Conservation (phyloP, 1,140 invertebrate genomes). For the Hylaeus anthracinus region DNA sequence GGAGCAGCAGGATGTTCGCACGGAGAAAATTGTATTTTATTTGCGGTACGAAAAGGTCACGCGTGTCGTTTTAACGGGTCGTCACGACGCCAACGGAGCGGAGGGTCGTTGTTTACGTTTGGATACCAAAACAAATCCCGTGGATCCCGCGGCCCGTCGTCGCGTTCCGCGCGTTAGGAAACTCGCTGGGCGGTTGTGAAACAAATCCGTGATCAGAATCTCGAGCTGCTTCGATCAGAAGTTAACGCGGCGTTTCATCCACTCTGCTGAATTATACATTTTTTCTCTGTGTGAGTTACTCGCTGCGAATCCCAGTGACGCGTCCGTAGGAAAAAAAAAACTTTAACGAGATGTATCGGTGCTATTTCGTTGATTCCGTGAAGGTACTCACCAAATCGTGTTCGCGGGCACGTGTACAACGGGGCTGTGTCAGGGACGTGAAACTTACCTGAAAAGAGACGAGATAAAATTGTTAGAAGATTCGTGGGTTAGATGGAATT, state of each 20-base stretch:
- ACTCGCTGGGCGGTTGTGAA: conserved; percentile 34
- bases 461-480: not conserved
- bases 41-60: not conserved
- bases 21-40: not conserved
- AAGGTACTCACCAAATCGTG: conserved; percentile 51
- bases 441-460: conserved; percentile 55
- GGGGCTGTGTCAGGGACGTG: not conserved
- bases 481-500: not conserved
- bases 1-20: not conserved
- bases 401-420: not conserved
- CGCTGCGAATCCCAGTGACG: conserved; percentile 3
- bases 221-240: conserved; percentile 14
- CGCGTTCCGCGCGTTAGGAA: conserved; percentile 36
- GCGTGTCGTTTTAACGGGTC: not conserved
- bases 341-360: conserved; percentile 48
- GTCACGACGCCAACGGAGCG: not conserved
- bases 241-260: conserved; percentile 28
- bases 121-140: conserved; percentile 21
- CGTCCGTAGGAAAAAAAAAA: conserved; percentile 2
- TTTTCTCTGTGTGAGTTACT: conserved; percentile 12
- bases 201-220: conserved; percentile 40
- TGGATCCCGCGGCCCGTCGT: conserved; percentile 1
- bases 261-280: conserved; percentile 44
- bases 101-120: not conserved
- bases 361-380: conserved; percentile 40